Percentiles rank a stretch among this genome's conserved stretches.
These are phyloP conservation scores for Eupeodes corollae DNA, from an alignment of 1,140 invertebrate genomes.

Conservation along the genomic window DNA sequence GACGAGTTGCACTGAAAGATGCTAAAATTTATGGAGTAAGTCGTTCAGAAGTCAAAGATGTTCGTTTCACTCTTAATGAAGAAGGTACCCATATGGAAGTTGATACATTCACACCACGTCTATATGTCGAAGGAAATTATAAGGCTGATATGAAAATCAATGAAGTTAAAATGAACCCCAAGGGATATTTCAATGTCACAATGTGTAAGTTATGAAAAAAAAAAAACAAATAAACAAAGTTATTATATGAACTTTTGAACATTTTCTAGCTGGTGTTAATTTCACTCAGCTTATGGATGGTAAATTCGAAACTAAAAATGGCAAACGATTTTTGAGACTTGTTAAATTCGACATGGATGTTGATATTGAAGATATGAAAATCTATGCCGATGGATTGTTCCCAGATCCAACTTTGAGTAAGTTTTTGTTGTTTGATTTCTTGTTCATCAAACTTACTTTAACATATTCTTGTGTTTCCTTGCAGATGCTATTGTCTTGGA, in stretches of 20 bases:
- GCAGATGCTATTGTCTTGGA: slow-evolving; percentile 30
- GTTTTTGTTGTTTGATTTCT: neutral
- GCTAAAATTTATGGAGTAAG: slow-evolving; percentile 23
- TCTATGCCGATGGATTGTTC: slow-evolving; percentile 29
- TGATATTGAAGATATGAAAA: slow-evolving; percentile 27
- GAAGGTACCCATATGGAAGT: slow-evolving; percentile 17
- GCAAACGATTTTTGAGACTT: slow-evolving; percentile 25
- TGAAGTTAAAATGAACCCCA: slow-evolving; percentile 31
- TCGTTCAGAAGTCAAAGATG: slow-evolving; percentile 21
- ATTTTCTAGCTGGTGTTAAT: slow-evolving; percentile 20
- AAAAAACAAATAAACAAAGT: neutral
- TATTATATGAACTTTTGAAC: slow-evolving; percentile 4
- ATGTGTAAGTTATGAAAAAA: slow-evolving; percentile 18
- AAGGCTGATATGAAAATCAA: slow-evolving; percentile 32
- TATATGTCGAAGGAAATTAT: slow-evolving; percentile 26
- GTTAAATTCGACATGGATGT: slow-evolving; percentile 26
- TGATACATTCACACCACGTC: slow-evolving; percentile 16
- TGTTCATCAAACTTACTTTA: neutral
- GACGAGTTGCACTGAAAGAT: slow-evolving; percentile 23
- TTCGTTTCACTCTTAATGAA: slow-evolving; percentile 22
- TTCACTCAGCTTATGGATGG: slow-evolving; percentile 19
- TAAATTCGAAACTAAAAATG: slow-evolving; percentile 28
- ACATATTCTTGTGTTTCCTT: neutral
- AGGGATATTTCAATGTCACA: slow-evolving; percentile 32
- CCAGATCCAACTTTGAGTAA: slow-evolving; percentile 32